Evolutionary conservation across 2,113 vertebrate genomes (phyloP).

Genomic region (Arizona elegans): DNA sequence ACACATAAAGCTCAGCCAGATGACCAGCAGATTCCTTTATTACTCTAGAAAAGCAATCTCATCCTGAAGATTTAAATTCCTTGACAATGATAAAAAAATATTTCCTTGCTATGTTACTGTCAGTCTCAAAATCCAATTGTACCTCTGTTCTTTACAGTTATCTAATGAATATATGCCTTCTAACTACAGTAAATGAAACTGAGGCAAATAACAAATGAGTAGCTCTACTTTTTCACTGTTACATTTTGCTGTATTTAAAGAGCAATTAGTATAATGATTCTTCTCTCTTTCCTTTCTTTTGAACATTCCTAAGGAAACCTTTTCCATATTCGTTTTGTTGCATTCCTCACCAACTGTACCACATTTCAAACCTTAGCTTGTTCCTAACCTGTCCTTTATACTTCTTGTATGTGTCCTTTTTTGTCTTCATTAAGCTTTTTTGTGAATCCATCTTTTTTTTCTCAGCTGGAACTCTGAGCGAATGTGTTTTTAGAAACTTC

Average conservation of each 20-base stretch:
- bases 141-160: background rate
- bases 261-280: background rate
- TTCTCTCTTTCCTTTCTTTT: background rate
- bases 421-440: background rate
- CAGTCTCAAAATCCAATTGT: background rate
- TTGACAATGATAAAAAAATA: background rate
- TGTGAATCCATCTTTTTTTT: background rate
- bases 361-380: background rate
- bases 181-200: background rate
- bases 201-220: background rate
- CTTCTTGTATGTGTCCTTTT: background rate
- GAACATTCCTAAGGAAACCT: background rate
- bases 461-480: background rate
- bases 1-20: background rate
- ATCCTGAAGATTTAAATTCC: background rate
- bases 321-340: background rate
- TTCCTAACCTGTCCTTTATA: background rate
- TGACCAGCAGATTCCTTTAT: background rate
- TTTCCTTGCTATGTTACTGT: background rate
- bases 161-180: background rate
- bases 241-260: background rate
- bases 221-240: background rate
- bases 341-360: background rate
- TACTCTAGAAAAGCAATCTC: background rate
- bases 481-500: background rate